These are phyloP conservation scores for Hyperoplus lanceolatus DNA, from an alignment of 2,797 vertebrate species.

Conservation along the genomic window DNA sequence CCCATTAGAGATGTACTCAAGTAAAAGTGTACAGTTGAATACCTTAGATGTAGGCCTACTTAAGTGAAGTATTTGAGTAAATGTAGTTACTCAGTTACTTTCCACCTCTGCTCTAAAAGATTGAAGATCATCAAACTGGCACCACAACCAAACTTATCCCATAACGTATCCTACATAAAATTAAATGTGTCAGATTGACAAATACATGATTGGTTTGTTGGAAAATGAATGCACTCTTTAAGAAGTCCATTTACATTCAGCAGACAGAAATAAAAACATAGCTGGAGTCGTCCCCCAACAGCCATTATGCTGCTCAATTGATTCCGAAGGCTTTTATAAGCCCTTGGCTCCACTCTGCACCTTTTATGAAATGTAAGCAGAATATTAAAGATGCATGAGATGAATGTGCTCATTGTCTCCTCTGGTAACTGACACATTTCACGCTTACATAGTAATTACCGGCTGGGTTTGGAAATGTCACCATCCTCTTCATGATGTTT, in stretches of 20 bases:
- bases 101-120: conserved; percentile 39
- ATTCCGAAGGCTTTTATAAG: conserved; percentile 78
- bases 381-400: conserved; percentile 81
- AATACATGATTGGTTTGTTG: conserved; percentile 38
- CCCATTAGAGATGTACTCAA: not conserved
- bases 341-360: conserved; percentile 75
- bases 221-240: conserved; percentile 51
- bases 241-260: conserved; percentile 69
- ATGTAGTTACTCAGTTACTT: not conserved
- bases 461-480: conserved; percentile 71
- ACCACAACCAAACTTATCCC: conserved; percentile 24
- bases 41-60: not conserved
- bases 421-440: conserved; percentile 68
- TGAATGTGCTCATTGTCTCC: conserved; percentile 78
- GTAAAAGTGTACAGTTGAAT: not conserved
- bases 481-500: conserved; percentile 66
- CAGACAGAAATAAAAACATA: conserved; percentile 71
- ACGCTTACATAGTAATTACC: conserved; percentile 70
- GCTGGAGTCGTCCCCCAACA: conserved; percentile 74
- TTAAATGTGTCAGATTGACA: conserved; percentile 36
- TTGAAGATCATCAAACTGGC: conserved; percentile 12
- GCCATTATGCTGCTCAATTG: conserved; percentile 77
- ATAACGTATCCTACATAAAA: conserved; percentile 34
- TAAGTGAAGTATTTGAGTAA: conserved; percentile 2
- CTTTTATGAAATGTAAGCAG: conserved; percentile 76